Base-by-base conservation (phyloP, 2,797 vertebrate species). In the Geotrypetes seraphini region DNA sequence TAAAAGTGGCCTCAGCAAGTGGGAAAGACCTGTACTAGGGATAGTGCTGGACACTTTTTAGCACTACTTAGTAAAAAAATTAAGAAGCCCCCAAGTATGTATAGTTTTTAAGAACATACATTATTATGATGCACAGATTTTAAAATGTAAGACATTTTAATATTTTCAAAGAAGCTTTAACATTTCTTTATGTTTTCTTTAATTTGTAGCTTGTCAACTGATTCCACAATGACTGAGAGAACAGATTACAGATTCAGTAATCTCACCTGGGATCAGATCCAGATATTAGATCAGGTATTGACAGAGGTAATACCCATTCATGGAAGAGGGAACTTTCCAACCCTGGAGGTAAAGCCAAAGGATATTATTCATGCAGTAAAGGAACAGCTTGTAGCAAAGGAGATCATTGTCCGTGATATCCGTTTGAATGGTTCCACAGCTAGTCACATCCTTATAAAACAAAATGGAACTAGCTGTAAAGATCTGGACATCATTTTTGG, bases 401-500 rank as follows among this genome's bases (percentile, higher is more conserved):
- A 84, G 7, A 97, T 99, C 52, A 57, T 42, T 1, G 78, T 98
- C 4, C 72, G 84, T 40, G 94, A 97, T 53, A 77, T 93, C 12
- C 88, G 96, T 22, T 61, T 99, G 40, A 98, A 98, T 1, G 96
- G 95, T 30, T 99, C 96, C 12, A 96, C 89, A 2, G 96, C 96
- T 35, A 97, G 93, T 47, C 92, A 96, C 55, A 85, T 99, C 54
- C 84, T 99, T 1, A 85, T 91, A 20, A 77, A 84, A 35, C 87
- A 89, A 67, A 95, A 79, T 4, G 90, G 92, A 24, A 91, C 88
- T 13, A 89, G 74, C 51, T 98, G 93, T 66, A 99, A 97, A 50
- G 96, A 99, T 67, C 71, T 99, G 43, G 95, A 99, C 60, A 85
- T 98, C 58, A 96, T 96, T 70, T 97, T 99, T 45, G 79, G 87